phyloP scores from a whole-genome alignment of 2,888 invertebrate genomes.

The Dugesia japonica region DNA sequence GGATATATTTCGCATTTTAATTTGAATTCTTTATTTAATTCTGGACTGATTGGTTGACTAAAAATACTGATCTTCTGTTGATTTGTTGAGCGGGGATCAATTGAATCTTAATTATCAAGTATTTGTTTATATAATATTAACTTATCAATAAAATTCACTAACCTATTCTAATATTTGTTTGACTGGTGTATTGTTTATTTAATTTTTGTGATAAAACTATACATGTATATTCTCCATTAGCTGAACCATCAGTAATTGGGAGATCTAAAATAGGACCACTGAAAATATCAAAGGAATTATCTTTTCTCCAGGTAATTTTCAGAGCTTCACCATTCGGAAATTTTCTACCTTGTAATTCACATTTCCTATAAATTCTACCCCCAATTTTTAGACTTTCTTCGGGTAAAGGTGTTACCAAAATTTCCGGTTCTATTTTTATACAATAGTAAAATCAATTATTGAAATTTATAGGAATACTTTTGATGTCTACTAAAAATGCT shows the following conservation, averaged over 20 bases:
- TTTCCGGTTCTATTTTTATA: conserved; percentile 10
- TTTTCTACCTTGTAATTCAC: neutral
- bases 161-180: neutral
- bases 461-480: neutral
- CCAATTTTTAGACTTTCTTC: neutral
- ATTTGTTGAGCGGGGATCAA: neutral
- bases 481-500: neutral
- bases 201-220: neutral
- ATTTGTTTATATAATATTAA: neutral
- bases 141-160: neutral
- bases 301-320: neutral
- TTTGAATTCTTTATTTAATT: neutral
- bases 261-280: neutral
- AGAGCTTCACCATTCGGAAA: neutral
- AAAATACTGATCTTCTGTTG: neutral
- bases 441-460: too few relatives aligned
- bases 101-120: neutral
- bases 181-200: neutral
- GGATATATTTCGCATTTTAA: neutral
- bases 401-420: neutral
- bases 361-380: neutral
- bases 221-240: neutral
- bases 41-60: neutral
- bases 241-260: neutral
- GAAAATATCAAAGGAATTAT: neutral